Evolutionary conservation across 1,140 invertebrate species (phyloP), one percentile per base, ranked within the genome.

Genomic region (Drosophila baimaii): DNA sequence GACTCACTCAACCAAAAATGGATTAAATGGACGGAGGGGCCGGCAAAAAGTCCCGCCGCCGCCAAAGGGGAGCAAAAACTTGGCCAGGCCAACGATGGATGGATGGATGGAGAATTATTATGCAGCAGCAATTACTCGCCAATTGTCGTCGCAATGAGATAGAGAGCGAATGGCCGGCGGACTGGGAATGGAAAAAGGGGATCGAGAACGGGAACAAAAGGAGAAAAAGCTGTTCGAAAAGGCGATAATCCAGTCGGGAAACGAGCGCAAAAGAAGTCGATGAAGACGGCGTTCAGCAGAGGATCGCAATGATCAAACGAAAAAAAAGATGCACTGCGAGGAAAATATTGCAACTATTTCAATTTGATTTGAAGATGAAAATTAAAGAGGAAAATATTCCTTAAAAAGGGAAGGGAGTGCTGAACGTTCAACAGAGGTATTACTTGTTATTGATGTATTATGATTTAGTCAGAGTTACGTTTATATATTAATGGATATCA

Each of bases 61-160:
- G 58, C 37, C 35, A 65, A 75, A 77, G 70, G 49, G 54, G 77
- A 46, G 79, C 43, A 88, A 89, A 89, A 88, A 88, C 80, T 84
- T 65, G 84, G 55, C 58, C 51, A 80, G 80, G 51, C 80, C 77
- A 81, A 74, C 72, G 39, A 62, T 75, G 57, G 63, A 13, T 25
- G 61, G 39, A 62, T 75, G 57, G 63, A 13, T 25, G 61, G 39
- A 55, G 79, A 83, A 89, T 81, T 84, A 89, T 89, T 89, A 89
- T 89, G 85, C 85, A 89, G 80, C 81, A 69, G 80, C 84, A 89
- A 89, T 89, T 89, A 89, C 85, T 89, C 84, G 84, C 80, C 84
- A 89, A 89, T 89, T 89, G 84, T 80, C 80, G 77, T 58, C 56
- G 68, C 57, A 82, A 79, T 66, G 64, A 81, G 72, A 66, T 39